These are phyloP conservation scores for Malurus melanocephalus DNA, from an alignment of 2,113 vertebrate genomes.

Conservation along the genomic window DNA sequence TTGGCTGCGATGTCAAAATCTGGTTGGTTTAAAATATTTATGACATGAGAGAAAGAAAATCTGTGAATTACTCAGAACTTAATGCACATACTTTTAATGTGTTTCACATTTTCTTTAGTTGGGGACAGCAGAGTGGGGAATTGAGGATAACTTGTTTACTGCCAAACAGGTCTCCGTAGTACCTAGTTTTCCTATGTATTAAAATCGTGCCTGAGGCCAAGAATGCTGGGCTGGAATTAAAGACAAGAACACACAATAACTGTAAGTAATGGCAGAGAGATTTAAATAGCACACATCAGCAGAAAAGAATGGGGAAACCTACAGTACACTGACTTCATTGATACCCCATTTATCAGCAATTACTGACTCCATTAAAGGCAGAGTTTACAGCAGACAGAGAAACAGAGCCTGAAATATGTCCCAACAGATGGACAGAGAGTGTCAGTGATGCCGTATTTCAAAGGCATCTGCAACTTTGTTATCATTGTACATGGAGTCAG, in stretches of 20 bases:
- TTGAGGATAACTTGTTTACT: slow-evolving; percentile 67
- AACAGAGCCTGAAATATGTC: slow-evolving; percentile 85
- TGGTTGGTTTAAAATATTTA: slow-evolving; percentile 17
- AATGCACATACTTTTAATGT: background rate
- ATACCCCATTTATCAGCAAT: slow-evolving; percentile 91
- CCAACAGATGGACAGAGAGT: slow-evolving; percentile 85
- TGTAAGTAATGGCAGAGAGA: slow-evolving; percentile 68
- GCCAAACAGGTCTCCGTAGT: slow-evolving; percentile 40
- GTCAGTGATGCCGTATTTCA: slow-evolving; percentile 91
- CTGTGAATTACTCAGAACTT: slow-evolving; percentile 26
- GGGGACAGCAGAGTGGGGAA: slow-evolving; percentile 41
- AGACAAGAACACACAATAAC: slow-evolving; percentile 66
- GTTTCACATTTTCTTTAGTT: slow-evolving; percentile 31
- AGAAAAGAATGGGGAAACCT: slow-evolving; percentile 84
- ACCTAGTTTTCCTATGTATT: slow-evolving; percentile 44
- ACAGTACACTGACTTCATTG: slow-evolving; percentile 79
- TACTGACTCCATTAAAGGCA: slow-evolving; percentile 89
- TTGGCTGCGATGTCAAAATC: slow-evolving; percentile 3
- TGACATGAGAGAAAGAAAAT: slow-evolving; percentile 26
- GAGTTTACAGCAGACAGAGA: slow-evolving; percentile 81
- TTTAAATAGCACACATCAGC: slow-evolving; percentile 77
- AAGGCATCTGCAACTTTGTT: slow-evolving; percentile 85
- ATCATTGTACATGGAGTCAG: slow-evolving; percentile 84
- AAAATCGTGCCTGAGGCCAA: slow-evolving; percentile 39
- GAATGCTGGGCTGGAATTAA: slow-evolving; percentile 59